Base-by-base conservation (phyloP, 2,797 vertebrate genomes). In the Micromesistius poutassou region DNA sequence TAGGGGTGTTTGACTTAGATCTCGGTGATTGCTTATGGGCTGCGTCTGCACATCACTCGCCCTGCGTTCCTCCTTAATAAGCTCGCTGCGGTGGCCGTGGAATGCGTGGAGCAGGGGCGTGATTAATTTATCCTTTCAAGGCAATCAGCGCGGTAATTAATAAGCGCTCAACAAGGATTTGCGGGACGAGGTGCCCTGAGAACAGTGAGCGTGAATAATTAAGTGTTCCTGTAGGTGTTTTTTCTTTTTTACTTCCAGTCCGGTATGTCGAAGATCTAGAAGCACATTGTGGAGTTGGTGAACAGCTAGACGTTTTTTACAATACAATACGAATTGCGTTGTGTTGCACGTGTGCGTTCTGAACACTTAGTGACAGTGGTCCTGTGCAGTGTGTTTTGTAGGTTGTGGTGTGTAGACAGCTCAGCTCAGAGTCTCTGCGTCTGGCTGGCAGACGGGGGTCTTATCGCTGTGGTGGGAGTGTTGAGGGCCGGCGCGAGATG, bases 1-100 rank as follows among this genome's bases (percentile, higher is more conserved):
- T 94, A 91, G 87, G 93, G 93, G 93, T 94, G 92, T 94, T 91
- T 93, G 87, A 91, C 87, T 89, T 91, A 93, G 93, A 94, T 94
- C 84, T 84, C 16, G n/a, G 30, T 78, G 91, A 93, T 93, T 92
- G 83, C 85, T 83, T 68, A 75, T 78, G 79, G 77, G 80, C 82
- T 89, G 83, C 84, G 85, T 87, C 83, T 88, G 83, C 84, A 81
- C 66, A 28, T 70, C 25, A 68, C 19, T 46, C 12, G 42, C 42
- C 13, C 42, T n/a, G 62, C 6, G 78, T 77, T 79, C 87, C 86
- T 77, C 77, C 73, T 77, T 77, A 75, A 78, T 76, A 75, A 75
- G 76, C 81, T 83, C 71, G 86, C 85, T 76, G 73, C 79, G 83
- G 73, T 80, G 83, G 72, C 87, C 30, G 74, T 74, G 76, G 81